Conservation (phyloP, 2,797 vertebrate genomes). For the Anguilla megastoma region DNA sequence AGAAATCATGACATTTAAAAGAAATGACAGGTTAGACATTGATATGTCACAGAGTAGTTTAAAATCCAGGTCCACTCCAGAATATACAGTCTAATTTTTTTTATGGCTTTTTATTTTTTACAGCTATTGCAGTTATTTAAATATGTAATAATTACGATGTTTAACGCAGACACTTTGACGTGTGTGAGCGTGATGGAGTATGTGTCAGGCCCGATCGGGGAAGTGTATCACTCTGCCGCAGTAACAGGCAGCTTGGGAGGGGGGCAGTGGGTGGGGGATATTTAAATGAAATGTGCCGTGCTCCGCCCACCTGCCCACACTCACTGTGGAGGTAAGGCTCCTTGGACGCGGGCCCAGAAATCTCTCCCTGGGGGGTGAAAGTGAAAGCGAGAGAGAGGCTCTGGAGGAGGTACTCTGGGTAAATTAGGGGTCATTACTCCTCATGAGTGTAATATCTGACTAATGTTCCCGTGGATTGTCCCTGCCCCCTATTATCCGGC, state of each 20-base stretch:
- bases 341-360: not conserved
- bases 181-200: not conserved
- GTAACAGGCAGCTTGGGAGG: not conserved
- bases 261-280: not conserved
- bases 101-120: not conserved
- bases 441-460: not conserved
- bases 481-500: not conserved
- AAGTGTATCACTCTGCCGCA: not conserved
- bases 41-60: not conserved
- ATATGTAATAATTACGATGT: not conserved
- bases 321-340: not conserved
- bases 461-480: not conserved
- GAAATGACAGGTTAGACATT: not conserved
- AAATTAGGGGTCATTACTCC: slow-evolving; percentile 1
- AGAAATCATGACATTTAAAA: not conserved
- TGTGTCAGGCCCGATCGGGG: not conserved
- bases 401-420: not conserved
- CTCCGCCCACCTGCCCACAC: not conserved
- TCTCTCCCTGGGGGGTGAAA: not conserved
- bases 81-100: not conserved
- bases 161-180: not conserved
- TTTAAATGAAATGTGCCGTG: not conserved
- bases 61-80: not conserved
- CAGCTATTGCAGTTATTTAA: not conserved
- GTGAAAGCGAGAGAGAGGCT: not conserved